Base-by-base conservation (phyloP, 2,113 vertebrate species). In the Brachyhypopomus gauderio region DNA sequence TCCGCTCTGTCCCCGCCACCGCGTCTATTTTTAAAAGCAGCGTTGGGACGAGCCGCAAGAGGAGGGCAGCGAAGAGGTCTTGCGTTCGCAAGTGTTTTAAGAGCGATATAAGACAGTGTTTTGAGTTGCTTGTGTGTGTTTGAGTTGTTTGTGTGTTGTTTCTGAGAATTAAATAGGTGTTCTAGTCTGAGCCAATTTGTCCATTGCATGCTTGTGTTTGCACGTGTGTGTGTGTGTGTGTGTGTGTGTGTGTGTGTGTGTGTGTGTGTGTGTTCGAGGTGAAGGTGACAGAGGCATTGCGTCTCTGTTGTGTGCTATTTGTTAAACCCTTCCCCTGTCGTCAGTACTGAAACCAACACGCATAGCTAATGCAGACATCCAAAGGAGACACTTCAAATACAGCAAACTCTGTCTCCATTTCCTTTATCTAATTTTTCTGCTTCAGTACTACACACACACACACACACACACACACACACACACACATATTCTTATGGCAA, bases 21-120 rank as follows among this genome's bases (percentile, higher is more conserved):
- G 60, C 20, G 72, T 78, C 70, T 84, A 83, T 83, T 79, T 84
- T 84, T 79, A 84, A 75, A 75, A 78, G 60, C 36, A 25, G 34
- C 56, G 62, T 17, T 0, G 22, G 56, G 48, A 8, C 55, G 22
- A 12, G 34, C 60, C 20, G 34, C 34, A 1, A 19, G 72, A 30
- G 9, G 75, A 72, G 71, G 72, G 70, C 45, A 69, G 67, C 34
- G 69, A 70, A 45, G 67, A 84, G 66, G 71, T 84, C 82, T 75
- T 20, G n/a, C n/a, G 14, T 62, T 12, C 64, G 58, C 23, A 62
- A 78, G 63, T 55, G 70, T 60, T 74, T 81, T 75, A 75, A 58
- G 45, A 81, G 72, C 5, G 14, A 12, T 52, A n/a, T 23, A 73
- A 60, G 62, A 72, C 30, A 38, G 23, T 14, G n/a, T 2, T 27